Percentiles rank a stretch among this genome's conserved stretches.
These are phyloP conservation scores for Drosophila eugracilis DNA, from an alignment of 1,140 invertebrate genomes.

Conservation along the genomic window DNA sequence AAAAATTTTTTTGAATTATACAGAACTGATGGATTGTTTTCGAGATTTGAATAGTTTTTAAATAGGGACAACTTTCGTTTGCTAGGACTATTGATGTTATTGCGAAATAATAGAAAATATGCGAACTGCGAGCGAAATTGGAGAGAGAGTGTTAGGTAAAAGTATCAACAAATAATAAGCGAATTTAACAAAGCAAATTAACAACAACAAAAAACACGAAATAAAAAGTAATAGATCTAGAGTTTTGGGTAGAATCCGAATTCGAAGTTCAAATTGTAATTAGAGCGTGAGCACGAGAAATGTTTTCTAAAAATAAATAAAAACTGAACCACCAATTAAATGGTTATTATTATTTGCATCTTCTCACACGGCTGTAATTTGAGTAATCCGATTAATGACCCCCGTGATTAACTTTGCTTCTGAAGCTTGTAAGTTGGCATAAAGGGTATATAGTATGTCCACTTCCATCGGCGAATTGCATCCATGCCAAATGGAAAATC, in stretches of 20 bases:
- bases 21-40: constrained; percentile 67
- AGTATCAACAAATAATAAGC: constrained; percentile 55
- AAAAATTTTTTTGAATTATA: constrained; percentile 54
- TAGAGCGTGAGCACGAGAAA: constrained; percentile 17
- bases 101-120: constrained; percentile 78
- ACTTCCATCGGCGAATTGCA: constrained; percentile 84
- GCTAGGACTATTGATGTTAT: constrained; percentile 74
- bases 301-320: constrained; percentile 45
- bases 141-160: constrained; percentile 23
- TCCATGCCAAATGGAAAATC: constrained; percentile 91
- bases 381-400: not conserved
- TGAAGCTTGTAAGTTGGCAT: constrained; percentile 88
- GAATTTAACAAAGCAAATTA: constrained; percentile 65
- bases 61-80: constrained; percentile 44
- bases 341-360: constrained; percentile 1
- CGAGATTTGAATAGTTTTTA: constrained; percentile 22
- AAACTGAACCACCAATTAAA: constrained; percentile 22
- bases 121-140: constrained; percentile 24
- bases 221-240: constrained; percentile 13
- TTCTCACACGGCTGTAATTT: not conserved
- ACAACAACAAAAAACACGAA: constrained; percentile 5
- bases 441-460: constrained; percentile 89
- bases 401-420: constrained; percentile 65
- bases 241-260: constrained; percentile 28
- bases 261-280: constrained; percentile 40